A percentile compares a stretch with the other conserved stretches of the same genome.
These are phyloP conservation scores for Alosa alosa DNA, from an alignment of 2,113 vertebrate species.

Conservation along the genomic window DNA sequence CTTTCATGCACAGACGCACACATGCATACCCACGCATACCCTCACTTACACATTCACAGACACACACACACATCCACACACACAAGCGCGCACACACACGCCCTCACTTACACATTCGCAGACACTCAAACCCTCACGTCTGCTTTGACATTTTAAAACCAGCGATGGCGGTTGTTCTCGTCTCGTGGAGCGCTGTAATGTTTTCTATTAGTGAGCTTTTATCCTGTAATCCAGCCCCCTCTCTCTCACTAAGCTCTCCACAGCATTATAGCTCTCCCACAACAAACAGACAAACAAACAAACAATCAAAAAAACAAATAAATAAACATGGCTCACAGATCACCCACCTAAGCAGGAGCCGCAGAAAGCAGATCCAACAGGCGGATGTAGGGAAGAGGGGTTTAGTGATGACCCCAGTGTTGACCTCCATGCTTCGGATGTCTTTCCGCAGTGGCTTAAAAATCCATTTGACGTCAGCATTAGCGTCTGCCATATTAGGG, in stretches of 20 bases:
- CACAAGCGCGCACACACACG: neutral
- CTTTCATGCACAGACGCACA: neutral
- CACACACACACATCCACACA: neutral
- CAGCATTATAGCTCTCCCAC: conserved; percentile 42
- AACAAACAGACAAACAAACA: conserved; percentile 58
- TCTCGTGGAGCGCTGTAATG: conserved; percentile 57
- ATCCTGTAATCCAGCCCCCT: conserved; percentile 60
- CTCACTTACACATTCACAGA: neutral
- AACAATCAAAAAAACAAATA: neutral
- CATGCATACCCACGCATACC: neutral
- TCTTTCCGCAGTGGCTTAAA: neutral
- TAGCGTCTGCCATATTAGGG: neutral
- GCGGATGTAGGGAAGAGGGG: neutral
- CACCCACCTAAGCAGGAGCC: neutral
- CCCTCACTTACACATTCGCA: neutral
- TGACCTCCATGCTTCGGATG: neutral
- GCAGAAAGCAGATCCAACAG: neutral
- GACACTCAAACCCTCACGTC: conserved; percentile 33
- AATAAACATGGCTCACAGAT: neutral
- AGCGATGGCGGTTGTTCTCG: conserved; percentile 12
- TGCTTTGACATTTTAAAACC: conserved; percentile 66
- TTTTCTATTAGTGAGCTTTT: conserved; percentile 59
- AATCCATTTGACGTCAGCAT: neutral
- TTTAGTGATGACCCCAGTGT: neutral
- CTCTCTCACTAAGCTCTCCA: conserved; percentile 42